These are phyloP conservation scores for Dendrolimus pini DNA, from an alignment of 2,888 invertebrate species.

Conservation along the genomic window DNA sequence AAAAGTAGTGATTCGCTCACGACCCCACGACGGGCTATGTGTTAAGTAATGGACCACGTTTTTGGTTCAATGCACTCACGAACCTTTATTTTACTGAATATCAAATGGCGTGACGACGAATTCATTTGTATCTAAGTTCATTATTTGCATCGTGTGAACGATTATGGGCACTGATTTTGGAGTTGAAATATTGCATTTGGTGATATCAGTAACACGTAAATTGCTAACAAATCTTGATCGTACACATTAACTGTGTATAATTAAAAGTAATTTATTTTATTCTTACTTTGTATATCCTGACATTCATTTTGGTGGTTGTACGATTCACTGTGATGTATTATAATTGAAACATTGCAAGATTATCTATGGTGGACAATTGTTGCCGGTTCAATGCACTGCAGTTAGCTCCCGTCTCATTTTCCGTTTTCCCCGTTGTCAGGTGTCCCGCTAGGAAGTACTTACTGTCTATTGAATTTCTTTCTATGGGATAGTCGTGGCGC, in stretches of 20 bases:
- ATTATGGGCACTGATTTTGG: conserved; percentile 14
- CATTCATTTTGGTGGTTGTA: no score
- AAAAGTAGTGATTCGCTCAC: conserved; percentile 55
- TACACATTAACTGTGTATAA: not conserved
- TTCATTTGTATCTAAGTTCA: conserved; percentile 48
- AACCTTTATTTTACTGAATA: conserved; percentile 58
- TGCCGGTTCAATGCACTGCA: conserved; percentile 52
- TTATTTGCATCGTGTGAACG: conserved; percentile 44
- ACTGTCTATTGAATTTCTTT: not conserved
- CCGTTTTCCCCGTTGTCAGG: conserved; percentile 49
- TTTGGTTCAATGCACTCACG: conserved; percentile 73
- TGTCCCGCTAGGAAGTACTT: conserved; percentile 9
- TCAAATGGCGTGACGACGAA: conserved; percentile 52
- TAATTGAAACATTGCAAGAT: conserved; percentile 10
- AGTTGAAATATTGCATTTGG: not conserved
- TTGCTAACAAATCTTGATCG: not conserved
- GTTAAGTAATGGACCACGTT: conserved; percentile 69
- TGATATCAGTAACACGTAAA: not conserved
- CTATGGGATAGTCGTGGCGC: not conserved
- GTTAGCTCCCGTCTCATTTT: conserved; percentile 49
- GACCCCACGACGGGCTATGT: conserved; percentile 39
- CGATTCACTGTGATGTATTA: not conserved
- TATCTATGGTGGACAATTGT: conserved; percentile 35
- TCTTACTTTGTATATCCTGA: not conserved
- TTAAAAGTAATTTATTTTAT: not conserved